Evolutionary conservation across 2,888 invertebrate genomes (phyloP).

Genomic region (Teleogryllus oceanicus): DNA sequence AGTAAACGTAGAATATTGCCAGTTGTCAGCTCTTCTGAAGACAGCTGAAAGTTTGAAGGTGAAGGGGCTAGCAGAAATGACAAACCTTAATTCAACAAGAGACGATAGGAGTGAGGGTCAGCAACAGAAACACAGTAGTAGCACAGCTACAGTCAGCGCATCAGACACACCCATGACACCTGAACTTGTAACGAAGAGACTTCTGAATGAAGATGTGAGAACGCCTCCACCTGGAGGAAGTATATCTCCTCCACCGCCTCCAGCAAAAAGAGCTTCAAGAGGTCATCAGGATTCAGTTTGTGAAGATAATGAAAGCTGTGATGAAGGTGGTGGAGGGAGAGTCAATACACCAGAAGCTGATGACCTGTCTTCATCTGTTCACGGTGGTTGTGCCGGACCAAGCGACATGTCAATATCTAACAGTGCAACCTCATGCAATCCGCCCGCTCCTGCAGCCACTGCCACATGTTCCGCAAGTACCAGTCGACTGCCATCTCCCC

Average conservation of each 20-base stretch:
- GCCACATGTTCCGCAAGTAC: slow-evolving; percentile 36
- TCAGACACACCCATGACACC: slow-evolving; percentile 36
- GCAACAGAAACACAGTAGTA: slow-evolving; percentile 37
- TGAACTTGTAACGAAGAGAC: slow-evolving; percentile 36
- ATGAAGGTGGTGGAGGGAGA: slow-evolving; percentile 34
- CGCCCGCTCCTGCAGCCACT: slow-evolving; percentile 44
- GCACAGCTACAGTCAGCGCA: slow-evolving; percentile 37
- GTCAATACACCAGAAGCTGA: slow-evolving; percentile 34
- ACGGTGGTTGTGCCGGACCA: slow-evolving; percentile 35
- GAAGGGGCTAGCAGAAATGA: slow-evolving; percentile 90
- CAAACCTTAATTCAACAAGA: slow-evolving; percentile 66
- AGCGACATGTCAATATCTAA: slow-evolving; percentile 37
- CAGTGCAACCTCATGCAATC: slow-evolving; percentile 37
- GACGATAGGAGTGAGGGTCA: slow-evolving; percentile 41
- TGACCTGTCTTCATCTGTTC: slow-evolving; percentile 31
- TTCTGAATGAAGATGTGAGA: slow-evolving; percentile 32
- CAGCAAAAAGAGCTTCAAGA: slow-evolving; percentile 34
- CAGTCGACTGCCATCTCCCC: slow-evolving; percentile 56
- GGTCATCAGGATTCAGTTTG: slow-evolving; percentile 39
- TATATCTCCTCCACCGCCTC: slow-evolving; percentile 33
- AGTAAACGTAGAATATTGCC: slow-evolving; percentile 91
- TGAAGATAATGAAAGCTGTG: slow-evolving; percentile 39
- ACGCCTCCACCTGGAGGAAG: slow-evolving; percentile 39
- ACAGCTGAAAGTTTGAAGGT: slow-evolving; percentile 91
- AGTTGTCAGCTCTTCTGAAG: slow-evolving; percentile 83